Evolutionary conservation across 1,140 invertebrate genomes (phyloP), one percentile per base, ranked within the genome.

Genomic region (Elymnias hypermnestra): DNA sequence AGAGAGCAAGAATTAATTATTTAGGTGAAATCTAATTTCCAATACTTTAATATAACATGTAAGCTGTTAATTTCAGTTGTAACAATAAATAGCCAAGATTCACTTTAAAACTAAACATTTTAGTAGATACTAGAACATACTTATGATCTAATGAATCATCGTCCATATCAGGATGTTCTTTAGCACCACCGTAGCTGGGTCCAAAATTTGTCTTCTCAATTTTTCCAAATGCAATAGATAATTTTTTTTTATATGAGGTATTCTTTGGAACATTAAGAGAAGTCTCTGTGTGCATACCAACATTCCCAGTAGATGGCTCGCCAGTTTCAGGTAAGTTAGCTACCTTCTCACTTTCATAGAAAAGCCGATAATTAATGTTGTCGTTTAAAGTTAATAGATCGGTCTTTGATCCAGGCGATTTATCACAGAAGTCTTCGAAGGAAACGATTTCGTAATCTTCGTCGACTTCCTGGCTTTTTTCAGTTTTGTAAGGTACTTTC

Each of bases 391-490:
- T 85, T 39, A 87, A 67, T 46, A 85, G 69, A 69, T 89, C 88
- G 0, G 78, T 79, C 57, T 81, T 81, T 3, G 83, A 73, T 29
- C 53, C 69, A n/a, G 84, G 74, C 17, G 72, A 75, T 57, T 88
- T 88, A 56, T 88, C 87, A 37, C 84, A 88, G 60, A 89, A 89
- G 15, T 88, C 85, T 59, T 89, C 88, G 59, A 89, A 89, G 1
- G 87, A 88, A 9, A 89, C 87, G 42, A 86, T 86, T 55, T 86
- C 86, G 25, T 84, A 83, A 40, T 87, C 85, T 21, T 87, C 81
- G 31, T 79, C 72, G n/a, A 79, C 56, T 25, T 73, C 74, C 7
- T 53, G 43, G 5, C 64, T 51, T 51, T 81, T 78, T 43, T 86
- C 84, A 5, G 73, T 53, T 69, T 85, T 85, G 46, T 78, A 85